Evolutionary conservation across 2,888 invertebrate species (phyloP).

Genomic region (Nesidiocoris tenuis): DNA sequence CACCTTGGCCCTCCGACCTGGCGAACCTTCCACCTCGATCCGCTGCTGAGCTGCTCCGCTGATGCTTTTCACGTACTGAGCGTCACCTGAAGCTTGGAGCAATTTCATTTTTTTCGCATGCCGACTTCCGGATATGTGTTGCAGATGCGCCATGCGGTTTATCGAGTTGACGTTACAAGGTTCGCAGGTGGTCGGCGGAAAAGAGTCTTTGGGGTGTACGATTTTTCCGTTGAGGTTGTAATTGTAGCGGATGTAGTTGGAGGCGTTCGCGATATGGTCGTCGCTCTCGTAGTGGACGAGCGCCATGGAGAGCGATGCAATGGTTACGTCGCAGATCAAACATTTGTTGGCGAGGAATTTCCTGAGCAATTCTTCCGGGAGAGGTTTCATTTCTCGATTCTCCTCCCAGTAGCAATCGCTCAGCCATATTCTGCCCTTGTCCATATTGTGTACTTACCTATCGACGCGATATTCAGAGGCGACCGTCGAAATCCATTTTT

Average conservation of each 20-base stretch:
- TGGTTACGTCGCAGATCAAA: slow-evolving; percentile 4
- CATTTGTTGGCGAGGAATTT: slow-evolving; percentile 22
- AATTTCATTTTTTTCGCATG: slow-evolving; percentile 19
- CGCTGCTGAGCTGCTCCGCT: neutral
- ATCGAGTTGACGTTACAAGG: slow-evolving; percentile 7
- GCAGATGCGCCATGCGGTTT: slow-evolving; percentile 13
- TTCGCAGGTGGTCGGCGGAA: slow-evolving; percentile 4
- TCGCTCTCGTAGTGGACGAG: slow-evolving; percentile 31
- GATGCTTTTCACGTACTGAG: neutral
- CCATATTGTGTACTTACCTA: neutral
- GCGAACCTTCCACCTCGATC: neutral
- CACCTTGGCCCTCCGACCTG: neutral
- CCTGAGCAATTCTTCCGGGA: slow-evolving; percentile 15
- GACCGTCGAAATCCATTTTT: too few species aligned
- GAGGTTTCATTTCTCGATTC: neutral
- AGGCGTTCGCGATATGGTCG: slow-evolving; percentile 18
- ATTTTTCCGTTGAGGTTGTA: slow-evolving; percentile 14
- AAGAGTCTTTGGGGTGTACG: neutral
- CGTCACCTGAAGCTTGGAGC: too few species aligned
- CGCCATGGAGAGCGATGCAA: neutral
- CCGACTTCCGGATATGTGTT: slow-evolving; percentile 16
- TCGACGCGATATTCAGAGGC: too few species aligned
- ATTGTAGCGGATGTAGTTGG: slow-evolving; percentile 13
- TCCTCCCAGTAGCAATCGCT: slow-evolving; percentile 30
- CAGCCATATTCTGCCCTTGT: slow-evolving; percentile 8